These are phyloP conservation scores for Clunio marinus DNA, from an alignment of 2,888 invertebrate genomes.

Conservation along the genomic window DNA sequence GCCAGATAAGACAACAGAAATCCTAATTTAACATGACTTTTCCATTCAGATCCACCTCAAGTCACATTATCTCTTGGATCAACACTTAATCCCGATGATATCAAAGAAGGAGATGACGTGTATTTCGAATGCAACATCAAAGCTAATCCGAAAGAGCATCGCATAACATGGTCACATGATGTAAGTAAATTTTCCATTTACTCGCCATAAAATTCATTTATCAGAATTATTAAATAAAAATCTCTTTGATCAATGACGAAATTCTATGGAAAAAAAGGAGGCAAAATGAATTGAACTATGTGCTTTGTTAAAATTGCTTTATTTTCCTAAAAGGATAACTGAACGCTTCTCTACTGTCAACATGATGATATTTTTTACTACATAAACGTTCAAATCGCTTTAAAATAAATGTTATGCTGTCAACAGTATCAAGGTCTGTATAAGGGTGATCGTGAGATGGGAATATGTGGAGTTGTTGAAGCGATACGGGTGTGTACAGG, in stretches of 20 bases:
- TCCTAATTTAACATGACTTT: neutral
- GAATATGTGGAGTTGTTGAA: neutral
- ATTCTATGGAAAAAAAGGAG: too few relatives aligned
- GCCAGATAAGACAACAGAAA: too few relatives aligned
- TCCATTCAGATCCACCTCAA: slow-evolving; percentile 63
- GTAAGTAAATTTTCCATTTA: too few relatives aligned
- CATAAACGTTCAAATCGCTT: slow-evolving; percentile 16
- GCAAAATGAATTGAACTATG: too few relatives aligned
- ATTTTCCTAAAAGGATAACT: too few relatives aligned
- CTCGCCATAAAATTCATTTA: too few relatives aligned
- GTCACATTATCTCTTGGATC: slow-evolving; percentile 68
- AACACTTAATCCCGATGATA: slow-evolving; percentile 69
- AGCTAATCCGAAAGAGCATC: slow-evolving; percentile 70
- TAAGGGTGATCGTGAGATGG: too few relatives aligned
- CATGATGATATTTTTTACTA: neutral
- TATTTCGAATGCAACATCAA: slow-evolving; percentile 76
- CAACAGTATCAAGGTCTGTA: slow-evolving; percentile 24
- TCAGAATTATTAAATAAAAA: too few relatives aligned
- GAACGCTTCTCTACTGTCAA: too few relatives aligned
- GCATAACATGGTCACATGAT: slow-evolving; percentile 73
- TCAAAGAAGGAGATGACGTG: slow-evolving; percentile 75
- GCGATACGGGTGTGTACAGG: neutral
- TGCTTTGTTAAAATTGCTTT: too few relatives aligned
- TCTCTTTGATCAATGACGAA: too few relatives aligned
- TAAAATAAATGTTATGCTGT: slow-evolving; percentile 21